phyloP scores from a whole-genome alignment of 2,113 vertebrate species.

The Charadrius vociferus region DNA sequence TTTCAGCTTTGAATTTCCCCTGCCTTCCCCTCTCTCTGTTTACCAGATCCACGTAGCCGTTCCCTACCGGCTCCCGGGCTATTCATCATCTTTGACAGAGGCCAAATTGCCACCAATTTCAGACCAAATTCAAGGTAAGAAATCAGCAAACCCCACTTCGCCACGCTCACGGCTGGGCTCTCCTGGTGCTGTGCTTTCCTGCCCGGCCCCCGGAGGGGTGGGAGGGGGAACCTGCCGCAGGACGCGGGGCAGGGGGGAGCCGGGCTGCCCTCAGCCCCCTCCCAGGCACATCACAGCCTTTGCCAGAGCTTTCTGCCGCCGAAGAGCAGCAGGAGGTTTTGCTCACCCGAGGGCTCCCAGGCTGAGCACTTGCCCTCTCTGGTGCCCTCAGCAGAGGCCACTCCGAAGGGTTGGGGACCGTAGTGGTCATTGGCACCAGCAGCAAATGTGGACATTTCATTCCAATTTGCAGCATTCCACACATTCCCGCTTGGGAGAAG shows the following conservation, averaged over 20 bases:
- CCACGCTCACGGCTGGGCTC: not conserved
- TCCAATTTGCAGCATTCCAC: constrained; percentile 1
- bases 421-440: fast-evolving
- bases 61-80: not conserved
- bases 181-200: not conserved
- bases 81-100: constrained; percentile 6
- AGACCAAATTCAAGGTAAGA: constrained; percentile 16
- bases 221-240: not conserved
- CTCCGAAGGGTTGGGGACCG: not conserved
- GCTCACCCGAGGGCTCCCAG: not conserved
- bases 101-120: not conserved
- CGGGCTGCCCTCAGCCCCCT: not conserved
- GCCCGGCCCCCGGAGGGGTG: not conserved
- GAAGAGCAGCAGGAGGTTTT: not conserved
- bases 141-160: not conserved
- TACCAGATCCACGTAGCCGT: fast-evolving
- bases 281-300: not conserved
- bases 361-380: fast-evolving
- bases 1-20: not conserved
- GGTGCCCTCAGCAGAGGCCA: not conserved
- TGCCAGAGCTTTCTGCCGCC: not conserved
- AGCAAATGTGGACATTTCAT: not conserved
- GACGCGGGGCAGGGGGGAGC: not conserved
- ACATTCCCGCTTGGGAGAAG: not conserved
- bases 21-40: not conserved